phyloP scores from a whole-genome alignment of 2,113 vertebrate species.

The Gallinago media region DNA sequence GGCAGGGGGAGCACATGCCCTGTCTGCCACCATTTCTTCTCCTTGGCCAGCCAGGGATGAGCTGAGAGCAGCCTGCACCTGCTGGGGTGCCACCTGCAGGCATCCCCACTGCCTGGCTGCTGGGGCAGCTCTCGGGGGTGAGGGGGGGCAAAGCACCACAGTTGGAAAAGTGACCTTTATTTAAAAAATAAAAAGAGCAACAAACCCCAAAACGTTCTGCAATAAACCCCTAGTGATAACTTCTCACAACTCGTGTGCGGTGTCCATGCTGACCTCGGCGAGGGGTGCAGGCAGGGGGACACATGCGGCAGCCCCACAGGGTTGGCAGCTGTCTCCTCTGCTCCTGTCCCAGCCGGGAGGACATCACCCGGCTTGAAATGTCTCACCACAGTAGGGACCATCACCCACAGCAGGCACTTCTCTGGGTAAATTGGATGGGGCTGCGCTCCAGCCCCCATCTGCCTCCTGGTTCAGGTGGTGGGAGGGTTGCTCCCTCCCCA shows the following conservation, averaged over 20 bases:
- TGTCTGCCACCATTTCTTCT: not conserved
- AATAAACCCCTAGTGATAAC: not conserved
- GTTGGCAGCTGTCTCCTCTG: not conserved
- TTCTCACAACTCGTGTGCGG: not conserved
- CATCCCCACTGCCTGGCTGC: too few species aligned
- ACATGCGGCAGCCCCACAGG: not conserved
- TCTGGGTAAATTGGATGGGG: not conserved
- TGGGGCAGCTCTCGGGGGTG: not conserved
- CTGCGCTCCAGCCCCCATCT: not conserved
- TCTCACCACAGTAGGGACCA: rapidly evolving
- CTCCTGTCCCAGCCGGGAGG: not conserved
- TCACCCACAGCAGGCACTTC: not conserved
- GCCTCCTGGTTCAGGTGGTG: not conserved
- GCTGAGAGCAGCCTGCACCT: not conserved
- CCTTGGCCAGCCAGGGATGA: not conserved
- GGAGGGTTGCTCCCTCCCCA: not conserved
- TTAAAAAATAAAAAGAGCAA: not conserved
- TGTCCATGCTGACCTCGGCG: not conserved
- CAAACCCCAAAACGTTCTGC: not conserved
- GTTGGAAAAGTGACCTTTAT: not conserved
- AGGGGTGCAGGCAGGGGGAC: rapidly evolving
- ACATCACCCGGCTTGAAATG: not conserved
- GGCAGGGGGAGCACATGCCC: rapidly evolving
- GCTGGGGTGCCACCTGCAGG: not conserved
- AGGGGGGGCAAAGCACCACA: not conserved